Base-by-base conservation (phyloP, 2,888 invertebrate genomes). In the Eristalis arbustorum region DNA sequence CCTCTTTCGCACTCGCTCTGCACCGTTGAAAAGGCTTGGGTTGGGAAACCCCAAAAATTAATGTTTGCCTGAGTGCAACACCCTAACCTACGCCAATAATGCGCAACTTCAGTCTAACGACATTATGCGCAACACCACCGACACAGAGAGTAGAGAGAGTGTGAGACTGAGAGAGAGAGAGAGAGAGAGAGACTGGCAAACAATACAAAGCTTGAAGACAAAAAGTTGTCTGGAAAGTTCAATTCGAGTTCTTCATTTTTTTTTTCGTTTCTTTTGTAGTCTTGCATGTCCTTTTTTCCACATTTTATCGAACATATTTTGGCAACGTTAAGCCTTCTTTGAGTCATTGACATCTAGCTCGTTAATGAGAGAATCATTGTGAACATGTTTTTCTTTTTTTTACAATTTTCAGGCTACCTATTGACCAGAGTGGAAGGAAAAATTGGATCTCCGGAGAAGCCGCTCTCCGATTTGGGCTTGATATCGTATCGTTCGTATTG, bases 401-500 rank as follows among this genome's bases (percentile, higher is more conserved):
- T 78, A 74, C 67, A 72, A 84, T 88, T 89, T 88, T 31, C 94
- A 99, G 99, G 99, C 94, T 99, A 99, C 93, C 95, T 99, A 84
- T 94, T 99, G 91, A 99, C 99, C 84, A 95, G 98, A 91, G 97
- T 97, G 59, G 99, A 99, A 93, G 97, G 97, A 87, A 99, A 99
- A 94, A 97, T 99, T 76, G 99, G 99, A n/a, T 99, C 99, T 1
- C 99, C 99, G 0, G 99, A 99, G 93, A 98, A 99, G 90, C 99
- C 99, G 0, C 94, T 99, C 56, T 99, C 99, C 66, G 99, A 99
- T 93, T 95, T 99, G 82, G 99, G 99, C 14, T 94, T 99, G 75
- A 97, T 99, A 91, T 98, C 98, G 22, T 99, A 99, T 94, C 95
- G 99, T 34, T 98, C 98, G 67, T 99, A 99, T 93, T 99, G 99